Conservation (phyloP, 2,888 invertebrate genomes). For the Dicycla oo region DNA sequence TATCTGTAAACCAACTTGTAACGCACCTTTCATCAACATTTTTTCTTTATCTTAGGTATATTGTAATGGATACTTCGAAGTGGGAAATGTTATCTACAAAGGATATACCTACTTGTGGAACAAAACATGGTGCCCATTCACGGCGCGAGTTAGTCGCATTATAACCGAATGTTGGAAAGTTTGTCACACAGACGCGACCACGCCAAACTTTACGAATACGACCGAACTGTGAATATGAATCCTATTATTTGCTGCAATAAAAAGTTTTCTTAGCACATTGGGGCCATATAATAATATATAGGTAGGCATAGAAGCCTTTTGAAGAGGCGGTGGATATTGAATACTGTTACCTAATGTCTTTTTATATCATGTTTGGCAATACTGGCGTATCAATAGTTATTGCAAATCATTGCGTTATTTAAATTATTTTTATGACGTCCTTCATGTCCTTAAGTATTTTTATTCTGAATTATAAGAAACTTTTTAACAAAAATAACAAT, state of each 20-base stretch:
- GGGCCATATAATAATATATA: neutral
- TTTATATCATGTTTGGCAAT: constrained; percentile 20
- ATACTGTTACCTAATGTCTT: constrained; percentile 24
- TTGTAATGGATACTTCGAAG: constrained; percentile 49
- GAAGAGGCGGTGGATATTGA: constrained; percentile 11
- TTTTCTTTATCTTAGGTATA: constrained; percentile 59
- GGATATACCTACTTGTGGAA: constrained; percentile 50
- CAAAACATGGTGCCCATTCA: constrained; percentile 58
- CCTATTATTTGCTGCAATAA: constrained; percentile 84
- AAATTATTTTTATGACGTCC: too few species aligned
- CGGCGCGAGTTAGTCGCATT: constrained; percentile 62
- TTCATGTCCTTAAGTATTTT: too few species aligned
- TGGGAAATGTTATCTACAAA: constrained; percentile 62
- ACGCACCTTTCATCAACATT: constrained; percentile 50
- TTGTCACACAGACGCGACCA: constrained; percentile 67
- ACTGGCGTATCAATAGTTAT: constrained; percentile 6
- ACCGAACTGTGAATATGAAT: constrained; percentile 80
- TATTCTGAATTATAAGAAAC: too few species aligned
- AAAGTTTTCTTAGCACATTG: constrained; percentile 77
- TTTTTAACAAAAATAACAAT: too few species aligned
- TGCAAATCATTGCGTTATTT: constrained; percentile 13
- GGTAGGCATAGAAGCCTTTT: neutral
- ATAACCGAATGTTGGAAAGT: constrained; percentile 69
- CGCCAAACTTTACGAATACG: constrained; percentile 73
- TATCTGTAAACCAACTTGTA: constrained; percentile 37